Base-by-base conservation (phyloP, 2,113 vertebrate species). In the Xenopus tropicalis region DNA sequence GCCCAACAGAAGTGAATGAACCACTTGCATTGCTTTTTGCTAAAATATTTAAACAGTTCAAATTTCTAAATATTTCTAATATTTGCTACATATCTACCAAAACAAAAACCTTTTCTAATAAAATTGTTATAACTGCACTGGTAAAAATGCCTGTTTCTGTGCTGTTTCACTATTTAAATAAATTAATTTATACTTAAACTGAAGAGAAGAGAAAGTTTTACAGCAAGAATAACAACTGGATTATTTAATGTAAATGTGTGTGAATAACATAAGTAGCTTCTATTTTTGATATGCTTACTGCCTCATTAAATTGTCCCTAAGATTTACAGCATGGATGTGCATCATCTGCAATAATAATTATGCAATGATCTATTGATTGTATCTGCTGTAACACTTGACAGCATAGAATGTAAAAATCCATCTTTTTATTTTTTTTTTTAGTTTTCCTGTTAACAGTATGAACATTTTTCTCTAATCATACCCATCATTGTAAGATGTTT, bases 311-410 rank as follows among this genome's bases (percentile, higher is more conserved):
- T 88, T 87, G 86, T 84, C 83, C 79, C 88, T 91, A 93, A 91
- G 88, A 86, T 90, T 89, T 88, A 84, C 82, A 69, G 85, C 84
- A 81, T 82, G 86, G 91, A 85, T 92, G 89, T 91, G 90, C 89
- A 90, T 91, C 90, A 92, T 93, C 92, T 91, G 86, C 88, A 91
- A 90, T 91, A 91, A 92, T 93, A 92, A 91, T 93, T 92, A 91
- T 90, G 86, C 83, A 81, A 82, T 90, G 91, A 93, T 93, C 90
- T 71, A 93, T 93, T 90, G 90, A 93, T 92, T 90, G 85, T 88
- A 82, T 86, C 89, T 90, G 88, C 90, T 88, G 88, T 88, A 89
- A 88, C 86, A 85, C 87, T 91, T 93, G 89, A 91, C 91, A 91
- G 86, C 88, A 90, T 89, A 88, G 89, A 88, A 37, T 37, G 29